Evolutionary conservation across 1,140 invertebrate genomes (phyloP).

Genomic region (Drosophila prosaltans): DNA sequence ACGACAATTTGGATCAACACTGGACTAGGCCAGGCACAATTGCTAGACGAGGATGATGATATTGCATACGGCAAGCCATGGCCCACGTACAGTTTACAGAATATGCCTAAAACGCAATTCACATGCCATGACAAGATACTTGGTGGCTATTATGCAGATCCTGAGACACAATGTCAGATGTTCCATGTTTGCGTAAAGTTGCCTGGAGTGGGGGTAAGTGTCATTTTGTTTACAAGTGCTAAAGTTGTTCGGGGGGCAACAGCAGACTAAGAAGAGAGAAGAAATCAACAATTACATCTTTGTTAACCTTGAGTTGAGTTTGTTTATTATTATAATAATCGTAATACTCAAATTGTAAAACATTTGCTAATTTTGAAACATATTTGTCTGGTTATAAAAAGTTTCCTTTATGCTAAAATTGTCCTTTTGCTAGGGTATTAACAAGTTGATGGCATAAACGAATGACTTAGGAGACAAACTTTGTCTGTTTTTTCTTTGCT

Average conservation of each 20-base stretch:
- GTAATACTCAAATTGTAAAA: neutral
- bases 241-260: conserved; percentile 25
- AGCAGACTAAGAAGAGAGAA: neutral
- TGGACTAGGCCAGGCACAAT: conserved; percentile 50
- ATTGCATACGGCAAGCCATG: conserved; percentile 71
- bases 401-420: neutral
- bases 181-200: conserved; percentile 95
- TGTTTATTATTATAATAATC: neutral
- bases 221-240: conserved; percentile 33
- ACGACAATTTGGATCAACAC: conserved; percentile 45
- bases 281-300: neutral
- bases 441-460: conserved; percentile 14
- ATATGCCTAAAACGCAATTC: conserved; percentile 93
- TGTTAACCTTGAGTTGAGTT: neutral
- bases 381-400: neutral
- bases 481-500: neutral
- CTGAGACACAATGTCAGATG: conserved; percentile 95
- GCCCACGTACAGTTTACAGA: conserved; percentile 90
- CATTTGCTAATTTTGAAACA: neutral
- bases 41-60: conserved; percentile 72
- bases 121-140: conserved; percentile 93
- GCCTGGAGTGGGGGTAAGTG: conserved; percentile 88
- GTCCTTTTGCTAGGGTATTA: neutral
- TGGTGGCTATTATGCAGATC: conserved; percentile 95
- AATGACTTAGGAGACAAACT: conserved; percentile 57